Percentiles rank a stretch among this genome's conserved stretches.
Evolutionary conservation across 2,113 vertebrate species (phyloP).

Genomic region (Recurvirostra avosetta): DNA sequence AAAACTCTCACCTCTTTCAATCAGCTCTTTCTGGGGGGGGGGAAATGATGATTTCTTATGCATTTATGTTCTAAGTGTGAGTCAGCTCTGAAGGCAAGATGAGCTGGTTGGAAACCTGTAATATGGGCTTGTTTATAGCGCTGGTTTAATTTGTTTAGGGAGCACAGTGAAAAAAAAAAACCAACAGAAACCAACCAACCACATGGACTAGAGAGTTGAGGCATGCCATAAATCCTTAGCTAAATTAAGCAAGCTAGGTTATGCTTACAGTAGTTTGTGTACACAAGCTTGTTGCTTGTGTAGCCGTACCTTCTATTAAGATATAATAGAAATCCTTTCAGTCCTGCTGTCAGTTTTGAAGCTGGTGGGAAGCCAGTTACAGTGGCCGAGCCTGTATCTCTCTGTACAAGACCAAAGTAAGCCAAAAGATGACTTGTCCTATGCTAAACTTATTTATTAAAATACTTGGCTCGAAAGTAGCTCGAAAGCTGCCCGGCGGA

Average conservation of each 20-base stretch:
- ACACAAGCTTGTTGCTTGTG: background rate
- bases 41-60: background rate
- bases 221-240: background rate
- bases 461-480: too few relatives aligned
- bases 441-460: background rate
- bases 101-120: background rate
- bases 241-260: background rate
- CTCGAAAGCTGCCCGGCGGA: too few relatives aligned
- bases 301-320: background rate
- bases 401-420: background rate
- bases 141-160: background rate
- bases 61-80: background rate
- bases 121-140: background rate
- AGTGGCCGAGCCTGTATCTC: background rate
- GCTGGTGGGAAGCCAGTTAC: background rate
- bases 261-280: background rate
- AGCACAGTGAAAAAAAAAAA: background rate
- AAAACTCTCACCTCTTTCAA: background rate
- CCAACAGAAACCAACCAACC: background rate
- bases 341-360: background rate
- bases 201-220: background rate
- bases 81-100: background rate
- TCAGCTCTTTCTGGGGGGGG: background rate
- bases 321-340: background rate
- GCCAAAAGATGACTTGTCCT: background rate